A percentile compares a stretch with the other conserved stretches of the same genome.
Evolutionary conservation across 2,797 vertebrate species (phyloP).

Genomic region (Malacoraja senta): DNA sequence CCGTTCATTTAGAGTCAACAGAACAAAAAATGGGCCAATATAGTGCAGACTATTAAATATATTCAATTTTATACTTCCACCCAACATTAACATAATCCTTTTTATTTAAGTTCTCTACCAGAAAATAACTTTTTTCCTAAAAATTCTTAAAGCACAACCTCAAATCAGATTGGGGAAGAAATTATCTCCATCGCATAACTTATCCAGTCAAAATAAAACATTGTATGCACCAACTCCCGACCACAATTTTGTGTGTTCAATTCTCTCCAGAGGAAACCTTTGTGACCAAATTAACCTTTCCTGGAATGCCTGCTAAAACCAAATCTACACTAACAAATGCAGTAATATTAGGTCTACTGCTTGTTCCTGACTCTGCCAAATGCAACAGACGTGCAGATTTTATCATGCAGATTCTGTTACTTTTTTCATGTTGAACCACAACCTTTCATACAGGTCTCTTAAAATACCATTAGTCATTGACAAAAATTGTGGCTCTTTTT

Average conservation of each 20-base stretch:
- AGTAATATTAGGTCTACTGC: not conserved
- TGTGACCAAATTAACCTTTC: not conserved
- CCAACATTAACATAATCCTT: not conserved
- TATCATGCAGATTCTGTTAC: not conserved
- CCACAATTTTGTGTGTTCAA: no score
- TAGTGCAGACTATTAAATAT: not conserved
- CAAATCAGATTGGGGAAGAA: not conserved
- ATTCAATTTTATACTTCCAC: not conserved
- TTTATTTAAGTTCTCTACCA: not conserved
- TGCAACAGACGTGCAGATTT: not conserved
- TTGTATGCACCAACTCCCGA: not conserved
- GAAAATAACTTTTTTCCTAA: not conserved
- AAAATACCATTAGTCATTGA: not conserved
- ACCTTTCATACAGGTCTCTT: not conserved
- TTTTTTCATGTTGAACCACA: not conserved
- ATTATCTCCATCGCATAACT: not conserved
- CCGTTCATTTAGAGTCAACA: not conserved
- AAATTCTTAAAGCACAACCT: not conserved
- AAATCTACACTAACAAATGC: not conserved
- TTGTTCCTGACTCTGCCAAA: not conserved
- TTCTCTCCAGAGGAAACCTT: not conserved
- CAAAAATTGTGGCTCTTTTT: not conserved
- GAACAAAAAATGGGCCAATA: not conserved
- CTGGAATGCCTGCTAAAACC: not conserved
- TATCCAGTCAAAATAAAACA: not conserved